phyloP scores from a whole-genome alignment of 92 coral and sea anemone species.

The Phenganax stokvisi region DNA sequence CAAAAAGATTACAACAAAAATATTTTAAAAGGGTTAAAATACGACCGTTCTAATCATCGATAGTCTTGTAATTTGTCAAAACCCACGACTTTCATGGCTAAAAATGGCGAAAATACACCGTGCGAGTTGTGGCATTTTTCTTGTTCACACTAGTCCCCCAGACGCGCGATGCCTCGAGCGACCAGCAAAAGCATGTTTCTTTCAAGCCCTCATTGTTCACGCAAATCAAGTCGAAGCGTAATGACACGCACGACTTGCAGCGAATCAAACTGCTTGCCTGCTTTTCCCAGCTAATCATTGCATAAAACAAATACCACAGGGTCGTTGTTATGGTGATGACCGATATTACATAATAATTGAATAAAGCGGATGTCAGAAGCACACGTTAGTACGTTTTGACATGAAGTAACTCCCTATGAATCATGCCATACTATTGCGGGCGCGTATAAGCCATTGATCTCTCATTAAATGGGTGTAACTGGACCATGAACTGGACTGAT shows the following conservation, averaged over 20 bases:
- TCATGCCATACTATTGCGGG: too few relatives aligned
- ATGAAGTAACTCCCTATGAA: background rate
- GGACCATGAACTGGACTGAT: too few relatives aligned
- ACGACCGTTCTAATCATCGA: constrained; percentile 51
- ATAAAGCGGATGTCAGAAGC: constrained; percentile 22
- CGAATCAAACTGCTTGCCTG: constrained; percentile 82
- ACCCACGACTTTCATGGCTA: constrained; percentile 72
- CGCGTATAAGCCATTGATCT: too few relatives aligned
- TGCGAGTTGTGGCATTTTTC: constrained; percentile 64
- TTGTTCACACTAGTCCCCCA: constrained; percentile 84
- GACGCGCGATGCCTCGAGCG: constrained; percentile 77
- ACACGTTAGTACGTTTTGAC: background rate
- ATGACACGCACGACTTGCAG: constrained; percentile 75
- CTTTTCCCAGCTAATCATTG: constrained; percentile 49
- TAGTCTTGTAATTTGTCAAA: constrained; percentile 60
- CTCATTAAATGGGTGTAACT: too few relatives aligned
- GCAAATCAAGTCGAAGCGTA: constrained; percentile 80
- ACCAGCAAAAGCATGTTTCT: constrained; percentile 59
- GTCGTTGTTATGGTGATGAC: constrained; percentile 16
- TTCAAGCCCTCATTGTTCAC: constrained; percentile 94
- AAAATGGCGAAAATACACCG: constrained; percentile 97
- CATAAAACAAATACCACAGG: background rate
- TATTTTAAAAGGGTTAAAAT: constrained; percentile 50
- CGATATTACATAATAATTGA: background rate
- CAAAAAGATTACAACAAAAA: constrained; percentile 43